Evolutionary conservation across 2,888 invertebrate species (phyloP), one percentile per base, ranked within the genome.

Genomic region (Eueremaeus valkanovi): DNA sequence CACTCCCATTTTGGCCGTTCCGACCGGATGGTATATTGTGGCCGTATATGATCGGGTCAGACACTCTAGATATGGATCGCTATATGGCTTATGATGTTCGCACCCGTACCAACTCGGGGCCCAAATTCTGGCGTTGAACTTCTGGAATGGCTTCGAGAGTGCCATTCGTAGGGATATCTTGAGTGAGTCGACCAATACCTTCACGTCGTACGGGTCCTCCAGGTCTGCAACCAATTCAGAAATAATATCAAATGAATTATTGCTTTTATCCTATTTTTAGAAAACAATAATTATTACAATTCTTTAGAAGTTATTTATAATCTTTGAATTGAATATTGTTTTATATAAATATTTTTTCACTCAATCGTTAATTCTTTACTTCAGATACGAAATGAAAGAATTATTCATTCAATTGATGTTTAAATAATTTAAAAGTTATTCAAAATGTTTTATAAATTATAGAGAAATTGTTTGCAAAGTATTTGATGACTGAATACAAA

Each of bases 191-290:
- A 78, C 77, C 16, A 78, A 74, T n/a, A 75, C 89, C 75, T 89
- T 88, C 0, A 91, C 89, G 82, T 91, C 93, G 76, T 87, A 82
- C 0, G 90, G 89, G 83, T 94, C 89, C 78, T 58, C 24, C 2
- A 75, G 45, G 72, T 75, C 75, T 75, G 42, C 3, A 24, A 24
- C 24, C 18, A 5, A 55, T 13, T 21, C n/a, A 13, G 27, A 55
- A 21, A 29, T 55, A 55, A 55, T 40, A 51, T 58, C 16, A 29
- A 58, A 29, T 29, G 31, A n/a, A 58, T 58, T 36, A 36, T 5
- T 36, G 36, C 11, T 36, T 36, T 36, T n/a, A n/a, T n/a, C n/a
- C n/a, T n/a, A n/a, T n/a, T n/a, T n/a, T n/a, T n/a, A n/a, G n/a
- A n/a, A n/a, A n/a, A n/a, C n/a, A n/a, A n/a, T n/a, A n/a, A n/a